A percentile compares a stretch with the other conserved stretches of the same genome.
Conservation (phyloP, 1,140 invertebrate species). For the Zeugodacus cucurbitae region DNA sequence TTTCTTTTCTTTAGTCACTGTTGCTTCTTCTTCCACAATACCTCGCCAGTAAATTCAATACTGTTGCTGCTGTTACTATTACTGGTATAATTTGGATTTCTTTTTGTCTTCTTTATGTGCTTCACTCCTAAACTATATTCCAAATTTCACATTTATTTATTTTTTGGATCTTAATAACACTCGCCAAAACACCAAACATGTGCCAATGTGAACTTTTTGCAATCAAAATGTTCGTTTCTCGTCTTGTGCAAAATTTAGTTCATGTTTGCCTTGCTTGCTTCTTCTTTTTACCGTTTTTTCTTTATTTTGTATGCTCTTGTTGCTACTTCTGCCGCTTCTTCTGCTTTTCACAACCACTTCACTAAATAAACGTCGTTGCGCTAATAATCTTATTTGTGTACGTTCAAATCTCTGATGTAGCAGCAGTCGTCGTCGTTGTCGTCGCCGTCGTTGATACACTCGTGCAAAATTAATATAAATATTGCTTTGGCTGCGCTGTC, state of each 20-base stretch:
- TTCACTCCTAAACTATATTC: not conserved
- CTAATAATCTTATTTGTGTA: not conserved
- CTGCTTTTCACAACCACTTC: constrained; percentile 50
- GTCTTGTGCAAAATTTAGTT: constrained; percentile 46
- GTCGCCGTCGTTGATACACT: constrained; percentile 26
- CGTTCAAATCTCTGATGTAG: not conserved
- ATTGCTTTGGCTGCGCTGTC: constrained; percentile 2
- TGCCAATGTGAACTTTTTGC: not conserved
- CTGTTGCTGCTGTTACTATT: constrained; percentile 13
- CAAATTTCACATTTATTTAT: not conserved
- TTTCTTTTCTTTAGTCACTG: constrained; percentile 1
- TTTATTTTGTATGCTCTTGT: constrained; percentile 50
- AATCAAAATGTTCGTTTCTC: constrained; percentile 23
- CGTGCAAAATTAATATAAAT: not conserved
- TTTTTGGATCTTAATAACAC: not conserved
- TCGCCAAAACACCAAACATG: not conserved
- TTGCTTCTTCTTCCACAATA: constrained; percentile 15
- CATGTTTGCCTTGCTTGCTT: constrained; percentile 54
- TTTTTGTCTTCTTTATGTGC: not conserved
- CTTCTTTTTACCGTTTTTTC: constrained; percentile 65
- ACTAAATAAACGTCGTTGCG: constrained; percentile 31
- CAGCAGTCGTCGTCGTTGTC: not conserved
- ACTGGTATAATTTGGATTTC: not conserved
- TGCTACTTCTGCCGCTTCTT: constrained; percentile 62
- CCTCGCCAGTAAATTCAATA: not conserved